Percentiles rank a stretch among this genome's conserved stretches.
Conservation (phyloP, 2,888 invertebrate genomes). For the Philaethria dido region DNA sequence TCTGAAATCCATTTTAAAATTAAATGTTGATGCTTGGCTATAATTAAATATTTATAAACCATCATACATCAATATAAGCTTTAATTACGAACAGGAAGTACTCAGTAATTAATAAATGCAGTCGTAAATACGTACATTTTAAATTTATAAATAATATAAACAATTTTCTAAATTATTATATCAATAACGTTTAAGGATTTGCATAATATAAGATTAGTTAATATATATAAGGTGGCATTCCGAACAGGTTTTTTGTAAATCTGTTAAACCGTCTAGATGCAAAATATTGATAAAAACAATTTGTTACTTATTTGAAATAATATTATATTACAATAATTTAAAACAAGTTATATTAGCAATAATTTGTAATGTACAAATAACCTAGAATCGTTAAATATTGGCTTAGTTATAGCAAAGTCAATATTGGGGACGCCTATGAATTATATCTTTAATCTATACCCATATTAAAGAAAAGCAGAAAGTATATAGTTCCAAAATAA, state of each 20-base stretch:
- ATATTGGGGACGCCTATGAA: not conserved
- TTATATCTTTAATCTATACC: too few relatives aligned
- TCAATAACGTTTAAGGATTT: conserved; percentile 14
- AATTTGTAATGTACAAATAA: not conserved
- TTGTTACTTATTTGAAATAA: not conserved
- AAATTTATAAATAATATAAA: conserved; percentile 12
- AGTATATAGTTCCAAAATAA: too few relatives aligned
- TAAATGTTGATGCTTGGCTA: not conserved
- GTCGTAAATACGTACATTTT: not conserved
- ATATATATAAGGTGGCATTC: conserved; percentile 6
- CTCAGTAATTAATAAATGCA: not conserved
- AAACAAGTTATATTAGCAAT: not conserved
- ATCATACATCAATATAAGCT: not conserved
- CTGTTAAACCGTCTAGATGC: conserved; percentile 10
- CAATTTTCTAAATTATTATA: conserved; percentile 13
- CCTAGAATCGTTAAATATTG: not conserved
- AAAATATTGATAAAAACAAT: conserved; percentile 7
- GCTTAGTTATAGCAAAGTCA: not conserved
- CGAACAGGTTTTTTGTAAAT: conserved; percentile 15
- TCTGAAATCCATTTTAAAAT: not conserved
- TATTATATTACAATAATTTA: not conserved
- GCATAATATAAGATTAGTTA: conserved; percentile 2
- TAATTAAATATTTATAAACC: not conserved
- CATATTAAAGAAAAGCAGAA: too few relatives aligned
- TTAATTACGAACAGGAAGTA: conserved; percentile 14